Conservation (phyloP, 92 coral and sea anemone species). For the Meandrina meandrites region DNA sequence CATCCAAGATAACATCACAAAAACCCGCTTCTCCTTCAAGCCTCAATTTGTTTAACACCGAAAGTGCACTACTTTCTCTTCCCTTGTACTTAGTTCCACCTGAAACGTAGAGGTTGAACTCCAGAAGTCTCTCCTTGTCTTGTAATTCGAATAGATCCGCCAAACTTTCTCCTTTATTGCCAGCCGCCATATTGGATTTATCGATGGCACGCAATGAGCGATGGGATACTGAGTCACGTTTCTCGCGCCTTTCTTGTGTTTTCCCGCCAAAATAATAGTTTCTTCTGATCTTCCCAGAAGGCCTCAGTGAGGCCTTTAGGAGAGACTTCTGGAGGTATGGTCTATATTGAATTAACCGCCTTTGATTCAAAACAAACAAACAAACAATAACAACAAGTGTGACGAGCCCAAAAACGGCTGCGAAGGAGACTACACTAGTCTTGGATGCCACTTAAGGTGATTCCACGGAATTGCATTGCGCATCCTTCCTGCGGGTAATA, state of each 20-base stretch:
- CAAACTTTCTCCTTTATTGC: background rate
- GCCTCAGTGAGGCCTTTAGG: too few species aligned
- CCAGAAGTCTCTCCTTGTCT: slow-evolving; percentile 64
- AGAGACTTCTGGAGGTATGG: too few species aligned
- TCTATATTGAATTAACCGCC: too few species aligned
- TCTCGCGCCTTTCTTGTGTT: slow-evolving; percentile 6
- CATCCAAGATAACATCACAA: slow-evolving; percentile 80
- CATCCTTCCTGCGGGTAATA: too few species aligned
- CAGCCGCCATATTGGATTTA: slow-evolving; percentile 58
- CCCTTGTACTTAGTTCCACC: slow-evolving; percentile 71
- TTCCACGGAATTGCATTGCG: too few species aligned
- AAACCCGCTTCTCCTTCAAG: slow-evolving; percentile 82
- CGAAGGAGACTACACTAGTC: too few species aligned
- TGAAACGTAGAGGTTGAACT: slow-evolving; percentile 25
- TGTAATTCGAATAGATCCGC: slow-evolving; percentile 55
- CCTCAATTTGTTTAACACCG: slow-evolving; percentile 64
- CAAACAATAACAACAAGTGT: too few species aligned
- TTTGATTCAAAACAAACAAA: too few species aligned
- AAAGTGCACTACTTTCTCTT: slow-evolving; percentile 41
- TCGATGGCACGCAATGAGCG: slow-evolving; percentile 1
- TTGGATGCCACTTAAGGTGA: too few species aligned
- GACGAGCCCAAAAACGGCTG: too few species aligned
- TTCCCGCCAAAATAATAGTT: slow-evolving; percentile 34
- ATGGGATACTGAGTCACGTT: background rate
- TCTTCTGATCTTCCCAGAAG: too few species aligned